Base-by-base conservation (phyloP, 1,140 invertebrate genomes). In the Rhizoglyphus robini region DNA sequence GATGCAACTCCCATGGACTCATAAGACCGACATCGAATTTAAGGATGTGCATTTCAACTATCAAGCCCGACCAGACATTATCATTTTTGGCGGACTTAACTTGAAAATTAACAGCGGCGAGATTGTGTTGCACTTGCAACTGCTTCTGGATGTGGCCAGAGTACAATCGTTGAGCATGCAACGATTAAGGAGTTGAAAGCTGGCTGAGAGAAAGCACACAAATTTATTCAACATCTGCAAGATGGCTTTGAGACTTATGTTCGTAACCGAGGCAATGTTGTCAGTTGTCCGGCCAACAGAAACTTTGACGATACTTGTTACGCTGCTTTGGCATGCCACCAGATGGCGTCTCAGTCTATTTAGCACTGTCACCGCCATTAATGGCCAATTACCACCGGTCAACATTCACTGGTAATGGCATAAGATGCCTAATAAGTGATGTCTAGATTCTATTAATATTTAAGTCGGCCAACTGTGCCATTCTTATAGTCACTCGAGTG, bases 51-150 rank as follows among this genome's bases (percentile, higher is more conserved):
- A 68, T n/a, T 84, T 84, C 71, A 71, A 69, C 0, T 84, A 84
- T 72, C 81, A 82, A n/a, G 75, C 75, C 2, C 71, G 83, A 4
- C 65, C 59, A 54, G 77, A 82, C 57, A 69, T 73, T 3, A 66
- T 68, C 3, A 77, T 84, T 31, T 80, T 84, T 63, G 70, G 75
- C 34, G 74, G 76, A 2, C 68, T 84, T 2, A 74, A 74, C 65
- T 69, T 86, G 18, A 74, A 73, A 0, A 77, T 86, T 0, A 71
- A 79, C 30, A 73, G 77, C 25, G 88, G 88, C 0, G 81, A 87
- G 74, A 90, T 86, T 1, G 76, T 90, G 0, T n/a, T n/a, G 90
- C 90, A 0, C 73, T 96, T 32, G 88, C 94, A 1, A 90, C 91
- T 1, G 76, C 83, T 0, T 90, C 86, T 61, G 90, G 90, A 0